Base-by-base conservation (phyloP, 2,113 vertebrate species). In the Vulpes vulpes region DNA sequence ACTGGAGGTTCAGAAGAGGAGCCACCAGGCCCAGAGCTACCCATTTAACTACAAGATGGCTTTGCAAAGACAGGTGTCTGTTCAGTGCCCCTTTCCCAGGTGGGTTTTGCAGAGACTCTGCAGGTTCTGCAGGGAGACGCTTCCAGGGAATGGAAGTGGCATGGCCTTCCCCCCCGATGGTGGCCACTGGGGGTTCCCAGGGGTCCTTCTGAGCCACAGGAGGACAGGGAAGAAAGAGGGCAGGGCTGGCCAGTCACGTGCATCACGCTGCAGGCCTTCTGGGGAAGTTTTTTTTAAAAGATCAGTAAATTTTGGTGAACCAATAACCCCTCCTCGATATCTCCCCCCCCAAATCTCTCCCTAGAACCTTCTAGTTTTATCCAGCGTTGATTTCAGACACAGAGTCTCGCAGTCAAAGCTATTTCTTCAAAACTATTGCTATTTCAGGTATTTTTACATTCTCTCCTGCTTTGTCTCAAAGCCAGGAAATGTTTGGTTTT, bases 121-220 rank as follows among this genome's bases (percentile, higher is more conserved):
- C 20, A 11, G 86, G 38, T 1, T 22, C 49, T 35, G 65, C 49
- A 23, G 82, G 49, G 51, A 22, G 6, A 14, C 5, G 2, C 3
- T n/a, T 76, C 25, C 14, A 38, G 23, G 64, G 25, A 2, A 38
- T 0, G 4, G 49, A 11, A 60, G 53, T 4, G 20, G 17, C 27
- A 2, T 10, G 19, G 12, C 17, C 15, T 14, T 43, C 43, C 78
- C 25, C 25, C 38, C 55, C 12, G 43, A 0, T 0, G 7, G 32
- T 23, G 10, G 0, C 11, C 5, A 0, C 11, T 0, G 2, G 49
- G 10, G 43, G 51, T 1, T 1, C 25, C n/a, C 0, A 43, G 0
- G 27, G 0, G 0, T 30, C 35, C 17, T 15, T 59, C 93, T 38
- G 53, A 8, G 10, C 22, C 92, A 3, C 0, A 0, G 25, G 57